Conservation (phyloP, 2,797 vertebrate species). For the Echiichthys vipera region DNA sequence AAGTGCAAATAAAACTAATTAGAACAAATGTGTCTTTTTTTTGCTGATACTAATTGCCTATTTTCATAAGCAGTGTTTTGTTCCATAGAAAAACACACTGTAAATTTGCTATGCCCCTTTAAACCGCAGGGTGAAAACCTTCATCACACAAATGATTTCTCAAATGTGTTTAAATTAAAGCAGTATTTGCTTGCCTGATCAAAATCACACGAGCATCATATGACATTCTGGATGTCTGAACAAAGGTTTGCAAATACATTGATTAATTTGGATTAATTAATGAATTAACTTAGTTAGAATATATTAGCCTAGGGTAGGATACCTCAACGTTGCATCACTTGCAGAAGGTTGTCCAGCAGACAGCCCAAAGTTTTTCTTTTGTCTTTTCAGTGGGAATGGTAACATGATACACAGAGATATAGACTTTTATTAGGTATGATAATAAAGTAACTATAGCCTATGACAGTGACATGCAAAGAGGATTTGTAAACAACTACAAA, state of each 20-base stretch:
- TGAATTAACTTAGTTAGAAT: not conserved
- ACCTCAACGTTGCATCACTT: not conserved
- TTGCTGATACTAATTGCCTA: not conserved
- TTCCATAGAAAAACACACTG: not conserved
- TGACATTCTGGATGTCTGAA: not conserved
- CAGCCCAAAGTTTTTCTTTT: not conserved
- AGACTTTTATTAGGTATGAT: too few relatives aligned
- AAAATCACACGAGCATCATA: not conserved
- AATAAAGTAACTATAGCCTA: too few relatives aligned
- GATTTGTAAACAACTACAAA: not conserved
- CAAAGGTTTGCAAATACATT: not conserved
- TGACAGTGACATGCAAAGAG: too few relatives aligned
- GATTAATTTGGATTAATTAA: not conserved
- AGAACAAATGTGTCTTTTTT: constrained; percentile 47
- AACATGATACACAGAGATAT: too few relatives aligned
- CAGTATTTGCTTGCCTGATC: not conserved
- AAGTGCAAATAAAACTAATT: constrained; percentile 79
- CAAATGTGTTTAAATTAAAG: not conserved
- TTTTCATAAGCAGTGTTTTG: not conserved
- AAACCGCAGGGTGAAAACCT: not conserved
- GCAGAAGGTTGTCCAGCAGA: not conserved
- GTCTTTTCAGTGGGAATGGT: too few relatives aligned
- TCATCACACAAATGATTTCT: not conserved
- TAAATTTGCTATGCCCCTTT: not conserved
- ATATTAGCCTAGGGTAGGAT: not conserved